A percentile compares a stretch with the other conserved stretches of the same genome.
These are phyloP conservation scores for Protomyctophum bolini DNA, from an alignment of 2,113 vertebrate genomes.

Conservation along the genomic window DNA sequence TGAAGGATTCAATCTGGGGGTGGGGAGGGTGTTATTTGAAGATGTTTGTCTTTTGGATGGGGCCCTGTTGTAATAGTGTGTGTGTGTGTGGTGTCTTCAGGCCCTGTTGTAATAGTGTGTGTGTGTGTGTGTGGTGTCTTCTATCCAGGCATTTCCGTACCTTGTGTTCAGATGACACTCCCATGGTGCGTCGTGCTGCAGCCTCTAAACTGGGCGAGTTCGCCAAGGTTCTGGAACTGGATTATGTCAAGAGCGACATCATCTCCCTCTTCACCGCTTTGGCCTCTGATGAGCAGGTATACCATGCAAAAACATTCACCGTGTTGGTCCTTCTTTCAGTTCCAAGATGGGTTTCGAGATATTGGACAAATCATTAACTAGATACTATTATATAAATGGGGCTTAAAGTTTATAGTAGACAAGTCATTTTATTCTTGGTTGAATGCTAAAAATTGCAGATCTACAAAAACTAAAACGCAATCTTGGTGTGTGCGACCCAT, in stretches of 20 bases:
- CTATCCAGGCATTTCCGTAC: constrained; percentile 85
- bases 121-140: constrained; percentile 2
- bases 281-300: constrained; percentile 92
- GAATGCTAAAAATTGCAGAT: no score
- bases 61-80: background rate
- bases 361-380: no score
- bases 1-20: no score
- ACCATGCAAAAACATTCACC: background rate
- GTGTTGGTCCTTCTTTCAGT: no score
- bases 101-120: background rate
- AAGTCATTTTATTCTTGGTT: no score
- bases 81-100: constrained; percentile 6
- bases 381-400: no score
- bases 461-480: no score
- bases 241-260: constrained; percentile 92
- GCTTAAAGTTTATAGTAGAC: no score
- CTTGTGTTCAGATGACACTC: constrained; percentile 90
- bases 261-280: constrained; percentile 89
- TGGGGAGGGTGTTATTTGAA: no score
- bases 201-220: constrained; percentile 92
- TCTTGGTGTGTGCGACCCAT: no score
- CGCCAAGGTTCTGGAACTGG: constrained; percentile 91
- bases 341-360: background rate
- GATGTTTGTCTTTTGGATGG: background rate
- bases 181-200: constrained; percentile 91